These are phyloP conservation scores for Rhincodon typus DNA, from an alignment of 2,797 vertebrate species.

Conservation along the genomic window DNA sequence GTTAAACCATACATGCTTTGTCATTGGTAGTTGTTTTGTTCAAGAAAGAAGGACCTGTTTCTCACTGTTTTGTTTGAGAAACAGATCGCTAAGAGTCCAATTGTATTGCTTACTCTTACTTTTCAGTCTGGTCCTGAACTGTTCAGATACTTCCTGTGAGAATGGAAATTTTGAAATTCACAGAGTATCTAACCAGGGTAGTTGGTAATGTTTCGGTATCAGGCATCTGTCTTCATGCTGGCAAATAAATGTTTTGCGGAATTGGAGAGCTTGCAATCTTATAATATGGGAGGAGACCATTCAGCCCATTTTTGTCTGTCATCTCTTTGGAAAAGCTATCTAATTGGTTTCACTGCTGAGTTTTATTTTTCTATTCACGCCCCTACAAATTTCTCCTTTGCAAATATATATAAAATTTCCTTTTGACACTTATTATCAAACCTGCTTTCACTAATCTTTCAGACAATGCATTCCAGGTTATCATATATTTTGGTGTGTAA, in stretches of 20 bases:
- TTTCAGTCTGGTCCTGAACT: neutral
- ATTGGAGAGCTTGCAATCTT: neutral
- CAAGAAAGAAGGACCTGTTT: neutral
- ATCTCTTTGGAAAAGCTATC: neutral
- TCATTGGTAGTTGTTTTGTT: neutral
- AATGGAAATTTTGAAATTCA: no score
- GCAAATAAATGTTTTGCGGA: neutral
- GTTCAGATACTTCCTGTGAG: no score
- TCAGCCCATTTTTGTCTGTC: neutral
- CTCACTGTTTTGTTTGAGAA: neutral
- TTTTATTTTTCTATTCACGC: neutral
- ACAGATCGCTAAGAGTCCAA: neutral
- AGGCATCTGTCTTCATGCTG: neutral
- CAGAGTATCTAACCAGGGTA: neutral
- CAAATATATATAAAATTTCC: neutral
- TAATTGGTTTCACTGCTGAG: neutral
- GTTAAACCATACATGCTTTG: neutral
- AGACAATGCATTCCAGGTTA: neutral
- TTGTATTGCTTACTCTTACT: neutral
- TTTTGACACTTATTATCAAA: neutral
- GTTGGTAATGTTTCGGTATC: neutral
- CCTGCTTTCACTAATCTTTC: neutral
- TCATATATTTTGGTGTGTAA: neutral
- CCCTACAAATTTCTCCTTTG: neutral
- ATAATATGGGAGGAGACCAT: neutral